A percentile compares a stretch with the other conserved stretches of the same genome.
Evolutionary conservation across 2,113 vertebrate genomes (phyloP).

Genomic region (Elachura formosa): DNA sequence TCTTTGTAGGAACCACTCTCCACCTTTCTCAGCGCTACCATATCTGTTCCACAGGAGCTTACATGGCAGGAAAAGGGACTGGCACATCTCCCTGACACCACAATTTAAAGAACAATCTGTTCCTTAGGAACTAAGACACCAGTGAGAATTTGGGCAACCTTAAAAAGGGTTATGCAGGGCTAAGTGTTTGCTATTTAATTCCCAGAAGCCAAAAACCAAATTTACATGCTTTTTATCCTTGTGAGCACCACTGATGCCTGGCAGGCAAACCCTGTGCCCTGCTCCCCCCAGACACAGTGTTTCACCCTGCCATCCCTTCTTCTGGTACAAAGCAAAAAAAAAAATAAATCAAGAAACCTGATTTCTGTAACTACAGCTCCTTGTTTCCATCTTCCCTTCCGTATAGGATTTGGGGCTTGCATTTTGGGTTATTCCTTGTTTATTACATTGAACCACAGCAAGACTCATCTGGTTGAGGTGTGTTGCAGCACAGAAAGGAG

Average conservation of each 20-base stretch:
- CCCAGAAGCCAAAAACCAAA: background rate
- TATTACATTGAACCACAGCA: rapidly evolving
- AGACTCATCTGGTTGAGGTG: background rate
- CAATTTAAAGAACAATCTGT: background rate
- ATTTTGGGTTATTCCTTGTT: background rate
- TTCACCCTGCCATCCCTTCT: background rate
- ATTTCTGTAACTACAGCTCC: background rate
- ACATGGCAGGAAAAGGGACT: background rate
- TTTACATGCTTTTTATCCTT: background rate
- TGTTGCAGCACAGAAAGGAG: background rate
- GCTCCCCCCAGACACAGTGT: background rate
- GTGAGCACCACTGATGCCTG: background rate
- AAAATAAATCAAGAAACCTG: background rate
- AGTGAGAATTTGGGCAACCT: background rate
- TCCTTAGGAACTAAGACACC: background rate
- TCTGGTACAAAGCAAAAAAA: background rate
- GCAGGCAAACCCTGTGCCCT: background rate
- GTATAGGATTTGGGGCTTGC: background rate
- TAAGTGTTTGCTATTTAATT: background rate
- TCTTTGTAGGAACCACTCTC: background rate
- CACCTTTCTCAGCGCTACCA: background rate
- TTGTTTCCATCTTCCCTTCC: background rate
- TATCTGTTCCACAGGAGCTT: background rate
- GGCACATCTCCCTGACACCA: background rate
- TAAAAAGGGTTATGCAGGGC: background rate